These are phyloP conservation scores for Tragelaphus eurycerus DNA, from an alignment of 2,797 vertebrate species.

Conservation along the genomic window DNA sequence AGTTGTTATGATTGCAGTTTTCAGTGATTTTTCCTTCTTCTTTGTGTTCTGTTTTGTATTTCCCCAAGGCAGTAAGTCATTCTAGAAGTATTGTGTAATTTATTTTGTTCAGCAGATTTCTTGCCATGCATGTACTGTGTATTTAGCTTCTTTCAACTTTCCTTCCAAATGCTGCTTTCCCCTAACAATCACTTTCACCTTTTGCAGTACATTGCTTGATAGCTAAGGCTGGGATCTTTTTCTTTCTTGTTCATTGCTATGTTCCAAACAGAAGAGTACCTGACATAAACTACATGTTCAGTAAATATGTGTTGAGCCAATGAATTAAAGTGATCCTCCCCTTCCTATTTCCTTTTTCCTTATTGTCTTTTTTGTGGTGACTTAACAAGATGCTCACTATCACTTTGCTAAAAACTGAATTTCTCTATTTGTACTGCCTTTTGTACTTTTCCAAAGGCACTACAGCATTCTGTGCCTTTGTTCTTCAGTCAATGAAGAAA, in stretches of 20 bases:
- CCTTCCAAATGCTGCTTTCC: conserved; percentile 13
- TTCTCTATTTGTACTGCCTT: background rate
- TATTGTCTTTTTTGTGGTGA: background rate
- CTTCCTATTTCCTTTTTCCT: background rate
- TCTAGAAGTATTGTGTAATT: conserved; percentile 40
- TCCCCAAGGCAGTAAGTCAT: conserved; percentile 66
- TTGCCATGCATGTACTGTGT: background rate
- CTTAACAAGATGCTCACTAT: background rate
- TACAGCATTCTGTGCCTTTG: background rate
- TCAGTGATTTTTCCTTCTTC: background rate
- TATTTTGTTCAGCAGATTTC: conserved; percentile 63
- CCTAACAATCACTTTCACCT: conserved; percentile 43
- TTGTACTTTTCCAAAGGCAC: background rate
- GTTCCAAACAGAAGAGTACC: background rate
- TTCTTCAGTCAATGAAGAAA: background rate
- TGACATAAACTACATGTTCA: background rate
- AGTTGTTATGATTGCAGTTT: conserved; percentile 55
- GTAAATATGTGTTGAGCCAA: background rate
- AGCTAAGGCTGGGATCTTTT: background rate
- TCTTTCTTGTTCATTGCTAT: background rate
- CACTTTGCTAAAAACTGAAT: background rate
- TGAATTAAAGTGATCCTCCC: background rate
- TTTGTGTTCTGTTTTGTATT: conserved; percentile 50
- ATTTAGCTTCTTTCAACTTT: conserved; percentile 56
- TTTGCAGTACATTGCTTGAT: conserved; percentile 30